Base-by-base conservation (phyloP, 64 coral and sea anemone genomes). In the Catalaphyllia jardinei region DNA sequence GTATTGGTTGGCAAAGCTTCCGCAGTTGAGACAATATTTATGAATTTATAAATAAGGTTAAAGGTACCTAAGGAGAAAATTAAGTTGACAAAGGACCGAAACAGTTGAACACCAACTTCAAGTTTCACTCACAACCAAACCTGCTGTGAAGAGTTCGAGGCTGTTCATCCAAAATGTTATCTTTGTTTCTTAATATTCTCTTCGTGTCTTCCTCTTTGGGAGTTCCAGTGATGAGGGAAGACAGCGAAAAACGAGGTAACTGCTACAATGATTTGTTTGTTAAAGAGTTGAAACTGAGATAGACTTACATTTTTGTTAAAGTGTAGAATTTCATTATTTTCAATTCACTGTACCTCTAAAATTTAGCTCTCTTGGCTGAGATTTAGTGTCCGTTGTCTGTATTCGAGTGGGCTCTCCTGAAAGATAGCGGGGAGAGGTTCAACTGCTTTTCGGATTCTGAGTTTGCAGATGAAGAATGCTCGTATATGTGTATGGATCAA, bases 221-320 rank as follows among this genome's bases (percentile, higher is more conserved):
- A 52, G n/a, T 71, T 38, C 81, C 81, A 12, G 81, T 85, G 22
- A 22, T 28, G 19, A 85, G 71, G 11, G 62, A 85, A 13, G 63
- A 85, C 20, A 51, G 25, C 25, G 39, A 71, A 67, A 71, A 85
- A 71, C 62, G 81, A 85, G 62, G 81, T 85, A 71, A 85, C 3
- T 57, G 1, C 15, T 57, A 15, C 54, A 57, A 0, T 0, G 1
- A 57, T 46, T 6, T 46, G 4, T 46, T 46, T 46, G 54, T 16
- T 57, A 15, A 35, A 1, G 33, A 35, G 33, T 35, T 35, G 33
- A 35, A 13, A 9, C 10, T 57, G 54, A 57, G 54, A 14, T 57
- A 14, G 54, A 16, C 54, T 12, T 57, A 57, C 54, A 9, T 57
- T 12, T 57, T 57, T 13, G 15, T 57, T 57, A 57, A 10, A 57